Conservation (phyloP, 2,113 vertebrate species). For the Heteronetta atricapilla region DNA sequence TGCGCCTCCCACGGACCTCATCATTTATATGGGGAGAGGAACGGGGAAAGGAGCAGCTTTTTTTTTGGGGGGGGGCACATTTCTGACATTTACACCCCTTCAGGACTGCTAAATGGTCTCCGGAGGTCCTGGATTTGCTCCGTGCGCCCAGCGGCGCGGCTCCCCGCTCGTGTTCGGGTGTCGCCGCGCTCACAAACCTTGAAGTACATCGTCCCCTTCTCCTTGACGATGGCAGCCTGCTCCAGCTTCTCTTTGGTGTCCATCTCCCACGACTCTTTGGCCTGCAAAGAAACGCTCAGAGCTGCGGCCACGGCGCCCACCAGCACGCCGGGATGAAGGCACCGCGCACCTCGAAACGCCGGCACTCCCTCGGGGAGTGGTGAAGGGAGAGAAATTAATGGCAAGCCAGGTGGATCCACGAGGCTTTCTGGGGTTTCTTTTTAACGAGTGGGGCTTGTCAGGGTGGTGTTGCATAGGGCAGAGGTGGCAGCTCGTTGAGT, state of each 20-base stretch:
- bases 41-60: not conserved
- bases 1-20: too few species aligned
- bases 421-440: not conserved
- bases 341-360: not conserved
- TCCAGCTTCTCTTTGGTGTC: constrained; percentile 92
- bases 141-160: not conserved
- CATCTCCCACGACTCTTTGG: constrained; percentile 98
- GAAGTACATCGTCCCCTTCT: constrained; percentile 94
- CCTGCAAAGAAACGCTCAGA: constrained; percentile 75
- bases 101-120: not conserved
- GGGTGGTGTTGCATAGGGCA: not conserved
- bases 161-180: not conserved
- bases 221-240: constrained; percentile 84
- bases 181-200: constrained; percentile 80
- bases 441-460: not conserved
- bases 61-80: too few species aligned
- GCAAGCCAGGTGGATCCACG: not conserved
- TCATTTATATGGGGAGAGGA: not conserved
- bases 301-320: not conserved
- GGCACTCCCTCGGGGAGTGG: not conserved
- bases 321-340: not conserved
- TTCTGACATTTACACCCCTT: too few species aligned
- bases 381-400: not conserved
- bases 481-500: not conserved
- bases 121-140: not conserved